Evolutionary conservation across 2,797 vertebrate species (phyloP).

Genomic region (Synaphobranchus kaupii): DNA sequence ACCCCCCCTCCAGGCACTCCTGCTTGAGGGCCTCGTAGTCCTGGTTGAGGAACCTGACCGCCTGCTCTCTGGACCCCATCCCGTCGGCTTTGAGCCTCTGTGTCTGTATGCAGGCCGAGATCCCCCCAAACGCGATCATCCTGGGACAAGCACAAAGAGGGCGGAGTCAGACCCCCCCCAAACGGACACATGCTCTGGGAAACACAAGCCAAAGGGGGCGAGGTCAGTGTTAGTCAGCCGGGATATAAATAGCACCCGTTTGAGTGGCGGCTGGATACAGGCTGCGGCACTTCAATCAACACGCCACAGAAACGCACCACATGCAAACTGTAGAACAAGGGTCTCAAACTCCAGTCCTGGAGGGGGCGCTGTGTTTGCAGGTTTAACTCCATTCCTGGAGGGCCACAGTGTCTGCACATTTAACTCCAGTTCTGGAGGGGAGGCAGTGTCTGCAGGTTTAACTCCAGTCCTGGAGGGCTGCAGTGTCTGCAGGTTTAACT

Average conservation of each 20-base stretch:
- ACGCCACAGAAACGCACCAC: neutral
- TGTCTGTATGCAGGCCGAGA: neutral
- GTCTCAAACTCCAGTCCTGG: neutral
- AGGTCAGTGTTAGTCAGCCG: neutral
- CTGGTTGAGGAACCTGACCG: slow-evolving; percentile 75
- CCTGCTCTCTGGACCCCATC: slow-evolving; percentile 37
- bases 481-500: too few relatives aligned
- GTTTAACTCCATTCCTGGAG: too few relatives aligned
- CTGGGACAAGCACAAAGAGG: neutral
- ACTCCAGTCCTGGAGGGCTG: too few relatives aligned
- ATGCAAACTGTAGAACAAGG: neutral
- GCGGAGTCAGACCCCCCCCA: neutral
- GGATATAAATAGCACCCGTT: neutral
- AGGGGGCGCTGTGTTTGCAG: too few relatives aligned
- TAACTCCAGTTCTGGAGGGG: too few relatives aligned
- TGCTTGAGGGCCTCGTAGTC: slow-evolving; percentile 76
- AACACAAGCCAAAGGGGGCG: neutral
- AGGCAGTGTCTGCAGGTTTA: too few relatives aligned
- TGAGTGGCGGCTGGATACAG: neutral
- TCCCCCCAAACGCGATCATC: neutral
- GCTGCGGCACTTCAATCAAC: neutral
- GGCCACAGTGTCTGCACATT: too few relatives aligned
- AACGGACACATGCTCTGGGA: neutral
- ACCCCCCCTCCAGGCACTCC: slow-evolving; percentile 71
- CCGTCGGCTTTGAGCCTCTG: neutral